Evolutionary conservation across 92 coral and sea anemone genomes (phyloP), one percentile per base, ranked within the genome.

Genomic region (Micromussa lordhowensis): DNA sequence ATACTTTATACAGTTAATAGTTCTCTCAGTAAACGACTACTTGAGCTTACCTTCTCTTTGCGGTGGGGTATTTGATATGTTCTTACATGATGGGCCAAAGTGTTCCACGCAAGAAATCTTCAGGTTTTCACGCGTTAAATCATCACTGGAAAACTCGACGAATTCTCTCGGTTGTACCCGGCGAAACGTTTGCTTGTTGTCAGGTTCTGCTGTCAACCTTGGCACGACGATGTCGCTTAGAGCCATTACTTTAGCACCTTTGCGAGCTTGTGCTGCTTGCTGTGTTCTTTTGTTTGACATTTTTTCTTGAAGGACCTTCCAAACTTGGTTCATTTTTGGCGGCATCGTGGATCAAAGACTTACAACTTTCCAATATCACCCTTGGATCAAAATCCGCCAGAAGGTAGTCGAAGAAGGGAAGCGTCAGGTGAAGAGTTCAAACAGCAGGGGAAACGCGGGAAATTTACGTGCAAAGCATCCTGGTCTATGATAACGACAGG

Each of bases 161-260:
- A n/a, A n/a, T n/a, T n/a, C n/a, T n/a, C n/a, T n/a, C n/a, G n/a
- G n/a, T n/a, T n/a, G n/a, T n/a, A n/a, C n/a, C n/a, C n/a, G n/a
- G n/a, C n/a, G n/a, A n/a, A n/a, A n/a, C n/a, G n/a, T n/a, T n/a
- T n/a, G n/a, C n/a, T n/a, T n/a, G n/a, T n/a, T n/a, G n/a, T n/a
- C n/a, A n/a, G n/a, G n/a, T n/a, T n/a, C n/a, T n/a, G 88, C 86
- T 12, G 87, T 79, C 44, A 92, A 77, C 87, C 86, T 68, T 58
- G 88, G 94, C 80, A 91, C 90, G n/a, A 91, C 68, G 24, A 72
- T 82, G 40, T 87, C 91, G 48, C 91, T 79, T 63, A 87, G 87
- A 12, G 88, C 91, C 51, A 83, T 74, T 81, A 75, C 86, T 55
- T 73, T 85, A 11, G 73, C 82, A 77, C 90, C 86, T 79, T 80